Evolutionary conservation across 1,140 invertebrate genomes (phyloP).

Genomic region (Metaphire vulgaris): DNA sequence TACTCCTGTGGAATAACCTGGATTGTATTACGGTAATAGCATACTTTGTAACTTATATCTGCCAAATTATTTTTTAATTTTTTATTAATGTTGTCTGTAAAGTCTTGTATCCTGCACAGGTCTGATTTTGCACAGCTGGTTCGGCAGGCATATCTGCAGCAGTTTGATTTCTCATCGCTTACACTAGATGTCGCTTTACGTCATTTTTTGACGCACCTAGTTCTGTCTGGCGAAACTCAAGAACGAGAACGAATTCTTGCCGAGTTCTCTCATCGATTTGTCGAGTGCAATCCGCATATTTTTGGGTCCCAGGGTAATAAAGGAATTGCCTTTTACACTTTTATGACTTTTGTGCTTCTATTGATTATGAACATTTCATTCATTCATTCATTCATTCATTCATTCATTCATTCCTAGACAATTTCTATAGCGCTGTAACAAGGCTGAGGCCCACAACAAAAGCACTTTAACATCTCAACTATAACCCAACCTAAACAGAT

Average conservation of each 20-base stretch:
- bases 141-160: slow-evolving; percentile 91
- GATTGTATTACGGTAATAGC: not conserved
- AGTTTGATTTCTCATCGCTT: slow-evolving; percentile 82
- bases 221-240: slow-evolving; percentile 90
- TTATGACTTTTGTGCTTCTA: not conserved
- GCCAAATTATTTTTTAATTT: not conserved
- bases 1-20: not conserved
- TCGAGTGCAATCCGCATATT: slow-evolving; percentile 88
- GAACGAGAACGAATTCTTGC: slow-evolving; percentile 90
- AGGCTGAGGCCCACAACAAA: not conserved
- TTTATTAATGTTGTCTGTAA: no score
- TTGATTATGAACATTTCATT: not conserved
- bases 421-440: not conserved
- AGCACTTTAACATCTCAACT: not conserved
- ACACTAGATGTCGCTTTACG: slow-evolving; percentile 86
- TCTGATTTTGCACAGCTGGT: slow-evolving; percentile 93
- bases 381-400: not conserved
- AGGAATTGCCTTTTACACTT: not conserved
- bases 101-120: slow-evolving; percentile 62
- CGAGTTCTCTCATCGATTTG: slow-evolving; percentile 89
- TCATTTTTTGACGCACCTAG: slow-evolving; percentile 86
- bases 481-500: no score
- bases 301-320: slow-evolving; percentile 83
- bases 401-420: not conserved
- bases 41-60: not conserved